These are phyloP conservation scores for Apaloderma vittatum DNA, from an alignment of 2,113 vertebrate genomes.

Conservation along the genomic window DNA sequence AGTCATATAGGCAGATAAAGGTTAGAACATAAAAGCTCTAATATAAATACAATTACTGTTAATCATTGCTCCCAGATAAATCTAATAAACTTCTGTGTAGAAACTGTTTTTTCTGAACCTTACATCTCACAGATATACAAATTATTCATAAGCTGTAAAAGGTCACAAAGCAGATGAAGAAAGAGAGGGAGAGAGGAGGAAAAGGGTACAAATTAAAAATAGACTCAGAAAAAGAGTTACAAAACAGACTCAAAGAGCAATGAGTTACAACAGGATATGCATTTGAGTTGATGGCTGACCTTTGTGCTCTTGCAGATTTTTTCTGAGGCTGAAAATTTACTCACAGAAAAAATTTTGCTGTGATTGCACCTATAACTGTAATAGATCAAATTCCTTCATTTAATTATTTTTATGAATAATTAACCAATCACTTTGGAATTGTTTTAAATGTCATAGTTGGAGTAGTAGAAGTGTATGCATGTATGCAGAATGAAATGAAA, in stretches of 20 bases:
- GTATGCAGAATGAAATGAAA: not conserved
- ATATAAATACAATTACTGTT: not conserved
- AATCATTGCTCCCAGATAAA: conserved; percentile 24
- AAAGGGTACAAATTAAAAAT: conserved; percentile 42
- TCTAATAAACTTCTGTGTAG: not conserved
- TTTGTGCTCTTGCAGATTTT: conserved; percentile 29
- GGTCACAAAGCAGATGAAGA: conserved; percentile 34
- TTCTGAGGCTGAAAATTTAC: not conserved
- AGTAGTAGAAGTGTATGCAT: not conserved
- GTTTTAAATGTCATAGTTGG: not conserved
- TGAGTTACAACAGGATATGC: not conserved
- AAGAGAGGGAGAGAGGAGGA: not conserved
- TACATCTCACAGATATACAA: conserved; percentile 32
- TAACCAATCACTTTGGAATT: not conserved
- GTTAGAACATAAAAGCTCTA: not conserved
- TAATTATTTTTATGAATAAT: not conserved
- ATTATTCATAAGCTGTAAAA: conserved; percentile 69
- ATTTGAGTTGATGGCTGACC: not conserved
- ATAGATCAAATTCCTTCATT: not conserved
- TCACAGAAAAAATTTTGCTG: not conserved
- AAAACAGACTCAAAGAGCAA: not conserved
- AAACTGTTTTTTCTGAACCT: conserved; percentile 24
- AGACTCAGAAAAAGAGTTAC: conserved; percentile 27
- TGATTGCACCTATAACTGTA: not conserved
- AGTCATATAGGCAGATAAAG: not conserved